These are phyloP conservation scores for Tineola bisselliella DNA, from an alignment of 2,888 invertebrate species.

Conservation along the genomic window DNA sequence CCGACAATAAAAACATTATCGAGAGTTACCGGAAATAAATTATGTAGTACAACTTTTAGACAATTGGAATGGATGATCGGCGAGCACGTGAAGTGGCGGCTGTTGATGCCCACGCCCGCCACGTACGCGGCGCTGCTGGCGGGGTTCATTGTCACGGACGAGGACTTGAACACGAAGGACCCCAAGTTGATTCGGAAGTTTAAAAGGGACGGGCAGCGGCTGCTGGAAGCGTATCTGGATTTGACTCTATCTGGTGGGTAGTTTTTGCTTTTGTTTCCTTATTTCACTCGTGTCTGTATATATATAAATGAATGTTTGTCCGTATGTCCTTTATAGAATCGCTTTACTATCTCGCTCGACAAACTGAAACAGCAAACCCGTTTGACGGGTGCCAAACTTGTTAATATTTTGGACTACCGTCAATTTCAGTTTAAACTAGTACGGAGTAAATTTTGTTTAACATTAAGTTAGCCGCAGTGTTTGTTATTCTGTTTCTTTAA, in stretches of 20 bases:
- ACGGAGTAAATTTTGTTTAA: too few species aligned
- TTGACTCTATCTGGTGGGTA: conserved; percentile 52
- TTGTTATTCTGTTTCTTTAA: too few species aligned
- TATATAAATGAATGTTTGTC: too few species aligned
- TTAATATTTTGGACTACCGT: too few species aligned
- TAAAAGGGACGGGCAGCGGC: conserved; percentile 44
- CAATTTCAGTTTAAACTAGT: too few species aligned
- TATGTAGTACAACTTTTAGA: conserved; percentile 51
- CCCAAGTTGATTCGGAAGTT: conserved; percentile 50
- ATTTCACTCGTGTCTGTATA: too few species aligned
- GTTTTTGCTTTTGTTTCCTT: background rate
- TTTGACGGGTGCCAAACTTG: too few species aligned
- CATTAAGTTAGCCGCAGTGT: too few species aligned
- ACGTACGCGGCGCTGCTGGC: conserved; percentile 48
- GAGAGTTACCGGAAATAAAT: conserved; percentile 41
- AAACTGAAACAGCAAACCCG: too few species aligned
- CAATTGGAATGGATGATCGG: conserved; percentile 62
- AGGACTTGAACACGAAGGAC: conserved; percentile 45
- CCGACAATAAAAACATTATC: conserved; percentile 47
- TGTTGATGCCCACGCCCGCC: conserved; percentile 49
- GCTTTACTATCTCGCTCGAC: too few species aligned
- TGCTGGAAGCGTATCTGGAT: conserved; percentile 49
- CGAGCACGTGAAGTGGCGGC: conserved; percentile 51
- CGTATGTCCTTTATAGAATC: too few species aligned
- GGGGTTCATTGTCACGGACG: conserved; percentile 47